Evolutionary conservation across 2,888 invertebrate species (phyloP).

Genomic region (Malthinus flaveolus): DNA sequence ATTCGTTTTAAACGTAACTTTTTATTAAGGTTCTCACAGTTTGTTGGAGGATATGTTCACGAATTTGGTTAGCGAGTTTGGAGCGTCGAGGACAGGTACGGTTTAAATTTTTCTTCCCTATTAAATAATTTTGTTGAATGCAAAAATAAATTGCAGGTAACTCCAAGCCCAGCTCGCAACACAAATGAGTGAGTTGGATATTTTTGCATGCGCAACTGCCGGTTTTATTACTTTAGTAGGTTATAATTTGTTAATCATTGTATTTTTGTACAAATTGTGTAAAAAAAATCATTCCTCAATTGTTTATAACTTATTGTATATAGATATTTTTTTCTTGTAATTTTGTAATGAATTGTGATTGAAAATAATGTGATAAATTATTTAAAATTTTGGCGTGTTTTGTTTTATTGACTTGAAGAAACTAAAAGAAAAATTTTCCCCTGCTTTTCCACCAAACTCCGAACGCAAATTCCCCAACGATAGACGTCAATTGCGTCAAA

Average conservation of each 20-base stretch:
- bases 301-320: conserved; percentile 21
- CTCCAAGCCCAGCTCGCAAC: conserved; percentile 35
- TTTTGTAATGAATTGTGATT: conserved; percentile 20
- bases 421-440: neutral
- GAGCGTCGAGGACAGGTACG: conserved; percentile 46
- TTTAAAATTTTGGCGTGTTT: conserved; percentile 11
- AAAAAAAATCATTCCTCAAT: conserved; percentile 27
- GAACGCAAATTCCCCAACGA: neutral
- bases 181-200: conserved; percentile 33
- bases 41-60: conserved; percentile 47
- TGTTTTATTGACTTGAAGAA: too few species aligned
- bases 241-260: conserved; percentile 30
- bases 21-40: conserved; percentile 41
- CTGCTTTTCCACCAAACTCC: neutral
- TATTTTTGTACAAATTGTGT: conserved; percentile 30
- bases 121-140: neutral
- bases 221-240: conserved; percentile 35
- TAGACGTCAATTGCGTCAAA: neutral
- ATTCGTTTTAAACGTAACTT: conserved; percentile 19
- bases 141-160: conserved; percentile 34
- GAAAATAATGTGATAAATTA: conserved; percentile 14
- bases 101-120: neutral
- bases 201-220: conserved; percentile 34
- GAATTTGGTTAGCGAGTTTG: conserved; percentile 45
- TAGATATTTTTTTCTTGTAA: conserved; percentile 16